Base-by-base conservation (phyloP, 2,888 invertebrate genomes). In the Cordilura impudica region DNA sequence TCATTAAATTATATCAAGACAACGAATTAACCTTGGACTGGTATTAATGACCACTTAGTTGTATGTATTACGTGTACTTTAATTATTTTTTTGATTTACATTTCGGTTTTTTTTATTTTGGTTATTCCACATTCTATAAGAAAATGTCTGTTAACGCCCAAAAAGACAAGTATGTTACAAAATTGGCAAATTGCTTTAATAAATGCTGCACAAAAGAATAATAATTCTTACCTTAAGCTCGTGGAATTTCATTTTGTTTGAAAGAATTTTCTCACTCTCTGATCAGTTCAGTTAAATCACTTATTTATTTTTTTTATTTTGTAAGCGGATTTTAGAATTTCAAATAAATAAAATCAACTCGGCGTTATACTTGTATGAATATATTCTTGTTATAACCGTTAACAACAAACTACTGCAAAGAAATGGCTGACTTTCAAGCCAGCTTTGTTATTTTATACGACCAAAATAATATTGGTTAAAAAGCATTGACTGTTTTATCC, bases 381-480 rank as follows among this genome's bases (percentile, higher is more conserved):
- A 12, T 3, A 19, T 45, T 58, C 56, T 54, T 61, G 23, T 61
- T 53, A 71, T 79, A 79, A 79, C 79, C 71, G 79, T 75, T 79
- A 75, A 31, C 69, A 67, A 16, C 79, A 66, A 71, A 79, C 66
- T 71, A 56, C 63, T 71, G 45, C 61, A 61, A 75, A 75, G 61
- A 75, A 79, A 79, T 79, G 79, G 58, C 54, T 79, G 67, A 61
- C 18, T 47, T 79, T 75, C 71, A 35, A 35, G n/a, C 35, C 74
- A 75, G 74, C 61, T 79, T 79, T 71, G 66, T 43, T 43, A 74
- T 75, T 79, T 71, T 79, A 79, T 79, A 78, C 65, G 65, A 69
- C 69, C 60, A 74, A 71, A 71, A 67, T 29, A 69, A 29, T 63
- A 75, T 18, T 74, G 23, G n/a, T 31, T 16, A 31, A 29, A 60